Base-by-base conservation (phyloP, 2,797 vertebrate species). In the Gadopsis marmoratus region DNA sequence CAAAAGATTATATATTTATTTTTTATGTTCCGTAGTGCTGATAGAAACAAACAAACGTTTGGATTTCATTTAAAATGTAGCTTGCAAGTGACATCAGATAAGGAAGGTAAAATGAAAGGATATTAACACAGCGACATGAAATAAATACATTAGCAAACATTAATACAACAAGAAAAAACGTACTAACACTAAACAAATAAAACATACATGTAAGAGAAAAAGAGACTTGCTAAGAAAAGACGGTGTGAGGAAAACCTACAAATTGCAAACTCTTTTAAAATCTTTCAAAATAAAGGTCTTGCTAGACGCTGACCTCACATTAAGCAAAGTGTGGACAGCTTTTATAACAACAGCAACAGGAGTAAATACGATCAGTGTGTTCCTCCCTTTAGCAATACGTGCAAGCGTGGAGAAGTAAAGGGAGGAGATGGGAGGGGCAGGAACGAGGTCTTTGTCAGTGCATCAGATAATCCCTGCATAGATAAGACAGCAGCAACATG, bases 401-500 rank as follows among this genome's bases (percentile, higher is more conserved):
- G 74, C 9, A n/a, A 78, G 56, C 55, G 71, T 33, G 4, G 58
- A 31, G 8, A 54, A 48, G 63, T 33, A 37, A 29, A 31, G 26
- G 13, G 63, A 69, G 55, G 55, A 58, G 58, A 41, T 5, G 53
- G 62, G 60, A 50, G 62, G 60, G 29, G 60, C 33, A 47, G 71
- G 60, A 63, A 71, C 35, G 64, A 53, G 61, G 63, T 82, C 63
- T 78, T 78, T 74, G 56, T 83, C 78, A 61, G 82, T 65, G 60
- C 76, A 89, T 89, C 88, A 85, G 86, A 89, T 90, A 79, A 86
- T 81, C 72, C 76, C 63, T 74, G 59, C 54, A 54, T 55, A 88
- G 90, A 94, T 92, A 89, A 92, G 82, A 72, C 54, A 1, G 63
- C 71, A 78, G 50, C 68, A 80, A 73, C 84, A 76, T 63, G 71